phyloP scores from a whole-genome alignment of 2,888 invertebrate genomes.

The Ochropleura leucogaster region DNA sequence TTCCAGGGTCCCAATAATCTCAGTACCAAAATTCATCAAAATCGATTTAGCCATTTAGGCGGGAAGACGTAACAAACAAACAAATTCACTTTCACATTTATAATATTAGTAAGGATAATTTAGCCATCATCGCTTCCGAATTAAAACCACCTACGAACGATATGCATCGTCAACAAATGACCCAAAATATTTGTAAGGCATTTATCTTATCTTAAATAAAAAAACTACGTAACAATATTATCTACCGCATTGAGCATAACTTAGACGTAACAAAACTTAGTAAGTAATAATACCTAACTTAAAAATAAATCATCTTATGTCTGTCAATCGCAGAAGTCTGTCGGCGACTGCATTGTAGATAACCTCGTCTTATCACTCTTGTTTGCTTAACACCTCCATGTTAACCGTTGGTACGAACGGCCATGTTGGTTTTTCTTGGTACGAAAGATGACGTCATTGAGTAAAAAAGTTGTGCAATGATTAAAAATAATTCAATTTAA shows the following conservation, averaged over 20 bases:
- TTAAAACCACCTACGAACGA: background rate
- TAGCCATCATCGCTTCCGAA: too few relatives aligned
- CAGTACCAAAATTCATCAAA: too few relatives aligned
- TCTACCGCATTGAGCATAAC: constrained; percentile 3
- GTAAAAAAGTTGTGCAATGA: constrained; percentile 9
- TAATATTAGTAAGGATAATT: too few relatives aligned
- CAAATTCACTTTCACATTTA: too few relatives aligned
- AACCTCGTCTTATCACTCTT: constrained; percentile 85
- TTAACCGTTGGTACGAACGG: constrained; percentile 58
- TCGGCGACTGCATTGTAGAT: constrained; percentile 79
- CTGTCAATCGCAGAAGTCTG: constrained; percentile 70
- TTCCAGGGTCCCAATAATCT: too few relatives aligned
- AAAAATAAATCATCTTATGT: constrained; percentile 49
- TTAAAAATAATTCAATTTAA: background rate
- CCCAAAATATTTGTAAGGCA: background rate
- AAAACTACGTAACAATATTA: background rate
- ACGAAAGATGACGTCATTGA: constrained; percentile 17
- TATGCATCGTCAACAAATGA: background rate
- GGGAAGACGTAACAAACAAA: too few relatives aligned
- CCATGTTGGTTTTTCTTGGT: constrained; percentile 37
- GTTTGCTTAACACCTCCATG: constrained; percentile 80
- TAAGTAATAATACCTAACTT: constrained; percentile 32
- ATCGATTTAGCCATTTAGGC: too few relatives aligned
- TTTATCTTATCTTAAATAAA: background rate
- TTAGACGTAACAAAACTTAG: constrained; percentile 22